These are phyloP conservation scores for Prietella phreatophila DNA, from an alignment of 2,113 vertebrate genomes.

Conservation along the genomic window DNA sequence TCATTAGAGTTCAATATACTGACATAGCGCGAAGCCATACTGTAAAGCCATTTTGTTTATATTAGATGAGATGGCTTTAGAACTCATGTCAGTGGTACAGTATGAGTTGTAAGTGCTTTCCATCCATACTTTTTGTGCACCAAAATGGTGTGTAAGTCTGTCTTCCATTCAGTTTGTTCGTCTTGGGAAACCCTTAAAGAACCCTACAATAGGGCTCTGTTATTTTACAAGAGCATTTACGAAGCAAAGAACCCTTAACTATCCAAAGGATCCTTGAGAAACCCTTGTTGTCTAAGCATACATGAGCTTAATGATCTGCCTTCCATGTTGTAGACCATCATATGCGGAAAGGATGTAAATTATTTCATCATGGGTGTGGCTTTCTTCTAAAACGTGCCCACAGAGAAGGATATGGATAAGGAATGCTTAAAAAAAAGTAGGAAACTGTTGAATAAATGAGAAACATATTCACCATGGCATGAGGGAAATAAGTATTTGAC, in stretches of 20 bases:
- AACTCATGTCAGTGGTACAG: not conserved
- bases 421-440: not conserved
- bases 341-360: not conserved
- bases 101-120: not conserved
- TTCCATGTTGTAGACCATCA: not conserved
- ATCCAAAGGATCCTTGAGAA: not conserved
- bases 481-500: no score
- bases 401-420: not conserved
- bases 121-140: not conserved
- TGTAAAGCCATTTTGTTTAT: not conserved
- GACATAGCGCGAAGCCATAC: not conserved
- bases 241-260: not conserved
- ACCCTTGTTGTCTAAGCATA: not conserved
- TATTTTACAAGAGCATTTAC: not conserved
- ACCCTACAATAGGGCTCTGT: not conserved
- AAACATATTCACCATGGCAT: slow-evolving; percentile 6
- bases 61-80: not conserved
- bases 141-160: not conserved
- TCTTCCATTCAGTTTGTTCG: not conserved
- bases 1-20: not conserved
- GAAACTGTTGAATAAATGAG: not conserved
- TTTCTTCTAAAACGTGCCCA: not conserved
- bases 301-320: not conserved
- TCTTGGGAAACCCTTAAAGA: not conserved
- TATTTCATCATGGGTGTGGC: not conserved